These are phyloP conservation scores for Syrrhaptes paradoxus DNA, from an alignment of 2,113 vertebrate genomes.

Conservation along the genomic window DNA sequence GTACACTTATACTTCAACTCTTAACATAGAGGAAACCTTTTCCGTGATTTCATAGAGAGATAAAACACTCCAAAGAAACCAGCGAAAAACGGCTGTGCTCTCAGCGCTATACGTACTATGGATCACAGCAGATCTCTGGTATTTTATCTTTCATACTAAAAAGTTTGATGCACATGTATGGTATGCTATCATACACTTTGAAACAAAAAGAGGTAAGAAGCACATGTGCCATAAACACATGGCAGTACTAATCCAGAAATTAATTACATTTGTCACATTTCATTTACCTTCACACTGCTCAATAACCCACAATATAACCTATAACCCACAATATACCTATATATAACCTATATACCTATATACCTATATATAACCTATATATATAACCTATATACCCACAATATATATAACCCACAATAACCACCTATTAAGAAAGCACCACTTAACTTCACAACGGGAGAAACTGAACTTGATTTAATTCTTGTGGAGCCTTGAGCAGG, in stretches of 20 bases:
- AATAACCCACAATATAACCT: neutral
- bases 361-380: too few species aligned
- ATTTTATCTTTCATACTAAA: neutral
- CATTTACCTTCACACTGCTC: neutral
- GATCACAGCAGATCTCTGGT: neutral
- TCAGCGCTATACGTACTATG: rapidly evolving
- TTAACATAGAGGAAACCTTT: neutral
- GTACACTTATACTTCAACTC: neutral
- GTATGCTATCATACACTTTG: rapidly evolving
- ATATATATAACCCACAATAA: neutral
- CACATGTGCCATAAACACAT: neutral
- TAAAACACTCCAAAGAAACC: neutral
- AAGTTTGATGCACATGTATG: neutral
- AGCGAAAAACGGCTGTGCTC: neutral
- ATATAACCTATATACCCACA: too few species aligned
- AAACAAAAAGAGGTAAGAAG: neutral
- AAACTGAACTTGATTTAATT: neutral
- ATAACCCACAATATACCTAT: too few species aligned
- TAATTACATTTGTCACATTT: neutral
- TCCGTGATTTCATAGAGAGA: neutral
- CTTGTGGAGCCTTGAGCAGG: neutral
- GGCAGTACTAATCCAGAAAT: neutral
- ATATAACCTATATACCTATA: too few species aligned
- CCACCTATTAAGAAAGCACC: neutral
- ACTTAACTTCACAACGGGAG: neutral